A percentile compares a stretch with the other conserved stretches of the same genome.
These are phyloP conservation scores for Eulemur mongoz DNA, from an alignment of 2,797 vertebrate genomes.

Conservation along the genomic window DNA sequence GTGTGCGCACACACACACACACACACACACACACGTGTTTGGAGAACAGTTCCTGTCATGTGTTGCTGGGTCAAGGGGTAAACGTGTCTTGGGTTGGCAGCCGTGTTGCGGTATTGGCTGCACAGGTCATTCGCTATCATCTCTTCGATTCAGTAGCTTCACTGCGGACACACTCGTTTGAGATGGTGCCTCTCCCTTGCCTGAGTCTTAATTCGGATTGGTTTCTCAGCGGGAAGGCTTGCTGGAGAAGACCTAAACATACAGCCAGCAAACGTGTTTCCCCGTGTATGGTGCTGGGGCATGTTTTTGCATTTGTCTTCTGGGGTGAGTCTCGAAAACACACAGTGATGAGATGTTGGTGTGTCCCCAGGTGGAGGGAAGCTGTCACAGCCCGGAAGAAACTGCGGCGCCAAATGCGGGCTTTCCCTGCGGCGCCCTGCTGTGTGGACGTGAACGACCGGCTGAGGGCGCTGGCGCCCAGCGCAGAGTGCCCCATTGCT, in stretches of 20 bases:
- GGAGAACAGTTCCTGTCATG: neutral
- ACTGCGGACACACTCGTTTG: neutral
- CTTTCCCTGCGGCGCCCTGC: constrained; percentile 96
- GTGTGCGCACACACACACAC: too few species aligned
- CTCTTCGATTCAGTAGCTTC: neutral
- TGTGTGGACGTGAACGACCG: constrained; percentile 88
- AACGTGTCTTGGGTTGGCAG: neutral
- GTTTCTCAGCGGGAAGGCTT: neutral
- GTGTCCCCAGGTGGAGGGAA: constrained; percentile 91
- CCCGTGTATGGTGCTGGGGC: fast-evolving
- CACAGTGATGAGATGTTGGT: neutral
- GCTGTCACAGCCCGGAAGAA: constrained; percentile 93
- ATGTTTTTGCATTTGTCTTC: neutral
- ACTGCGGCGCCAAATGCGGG: constrained; percentile 95
- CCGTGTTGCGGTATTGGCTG: neutral
- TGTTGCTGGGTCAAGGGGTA: neutral
- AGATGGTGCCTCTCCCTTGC: neutral
- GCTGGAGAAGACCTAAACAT: neutral
- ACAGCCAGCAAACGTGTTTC: neutral
- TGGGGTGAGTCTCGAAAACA: neutral
- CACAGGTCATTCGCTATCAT: neutral
- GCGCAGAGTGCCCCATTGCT: constrained; percentile 88
- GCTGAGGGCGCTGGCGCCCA: constrained; percentile 91
- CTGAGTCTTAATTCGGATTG: neutral
- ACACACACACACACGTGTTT: fast-evolving